Percentiles rank a stretch among this genome's conserved stretches.
Evolutionary conservation across 1,140 invertebrate species (phyloP).

Genomic region (Zaprionus lachaisei): DNA sequence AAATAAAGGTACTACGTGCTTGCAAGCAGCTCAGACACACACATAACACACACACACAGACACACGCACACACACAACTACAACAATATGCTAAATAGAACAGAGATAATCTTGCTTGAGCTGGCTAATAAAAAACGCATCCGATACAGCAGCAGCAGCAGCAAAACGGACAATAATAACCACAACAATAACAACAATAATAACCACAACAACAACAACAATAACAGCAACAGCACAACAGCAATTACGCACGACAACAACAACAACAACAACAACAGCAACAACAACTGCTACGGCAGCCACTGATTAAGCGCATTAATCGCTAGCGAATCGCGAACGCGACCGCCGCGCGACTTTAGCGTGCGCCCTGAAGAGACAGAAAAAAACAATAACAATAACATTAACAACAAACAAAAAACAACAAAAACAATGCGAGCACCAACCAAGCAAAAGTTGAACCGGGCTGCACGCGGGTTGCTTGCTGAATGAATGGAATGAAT

Average conservation of each 20-base stretch:
- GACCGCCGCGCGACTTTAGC: constrained; percentile 56
- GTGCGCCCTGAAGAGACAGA: constrained; percentile 30
- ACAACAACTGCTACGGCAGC: constrained; percentile 10
- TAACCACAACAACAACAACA: neutral
- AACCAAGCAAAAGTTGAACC: constrained; percentile 53
- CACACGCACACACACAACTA: constrained; percentile 25
- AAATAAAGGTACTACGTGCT: constrained; percentile 47
- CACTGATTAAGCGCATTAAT: constrained; percentile 71
- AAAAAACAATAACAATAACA: neutral
- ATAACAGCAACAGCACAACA: constrained; percentile 23
- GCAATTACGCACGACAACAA: constrained; percentile 37
- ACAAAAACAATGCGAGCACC: constrained; percentile 26
- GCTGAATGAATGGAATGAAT: constrained; percentile 74
- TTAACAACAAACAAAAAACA: neutral
- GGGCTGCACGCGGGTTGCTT: constrained; percentile 68
- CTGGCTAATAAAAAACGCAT: constrained; percentile 60
- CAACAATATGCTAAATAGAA: constrained; percentile 53
- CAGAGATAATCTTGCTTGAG: constrained; percentile 12
- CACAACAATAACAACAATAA: neutral
- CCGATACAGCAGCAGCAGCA: constrained; percentile 20
- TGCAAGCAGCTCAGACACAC: neutral
- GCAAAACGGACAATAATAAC: constrained; percentile 10
- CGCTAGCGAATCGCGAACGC: constrained; percentile 59
- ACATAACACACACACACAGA: constrained; percentile 15
- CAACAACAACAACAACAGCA: constrained; percentile 1